Evolutionary conservation across 2,888 invertebrate genomes (phyloP), one percentile per base, ranked within the genome.

Genomic region (Oasisia sp.): DNA sequence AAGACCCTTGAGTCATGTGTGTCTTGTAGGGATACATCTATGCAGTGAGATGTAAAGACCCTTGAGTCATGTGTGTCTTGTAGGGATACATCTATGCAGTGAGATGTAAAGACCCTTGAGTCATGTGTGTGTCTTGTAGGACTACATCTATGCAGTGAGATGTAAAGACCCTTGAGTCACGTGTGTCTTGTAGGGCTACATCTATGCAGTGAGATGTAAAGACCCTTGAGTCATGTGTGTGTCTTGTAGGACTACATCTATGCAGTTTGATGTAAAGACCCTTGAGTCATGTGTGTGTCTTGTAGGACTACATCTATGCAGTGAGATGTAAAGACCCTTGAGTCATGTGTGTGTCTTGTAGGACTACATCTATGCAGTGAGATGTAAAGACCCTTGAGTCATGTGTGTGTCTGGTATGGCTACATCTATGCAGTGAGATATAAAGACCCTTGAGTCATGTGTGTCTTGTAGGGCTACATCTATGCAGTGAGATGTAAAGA

Each of bases 371-470:
- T 97, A 96, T 94, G 97, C 97, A 27, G 96, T 97, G 8, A 97
- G 97, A 4, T 97, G 97, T 12, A 97, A 97, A 94, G 97, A 97
- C 97, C 0, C 94, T 97, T 91, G 96, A 96, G 93, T 96, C 96
- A 45, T 97, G 97, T 95, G 97, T 38, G 1, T 97, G 97, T 95
- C 95, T 19, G 93, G 94, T 74, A 95, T 97, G 14, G 95, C 96
- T 11, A 93, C 94, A 38, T 97, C 97, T 97, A 95, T 95, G 93
- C 96, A 96, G 92, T 94, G 97, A 93, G 94, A 97, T 93, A 97
- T 97, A 8, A 97, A 97, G 19, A 96, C 97, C 0, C 94, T 97
- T 50, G 96, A 96, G 93, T 96, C 96, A 45, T 97, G 97, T 95
- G 97, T n/a, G 96, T 96, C 2, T 95, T 97, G 7, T 96, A 97